Evolutionary conservation across 1,140 invertebrate species (phyloP), one percentile per base, ranked within the genome.

Genomic region (Lysiphlebus fabarum): DNA sequence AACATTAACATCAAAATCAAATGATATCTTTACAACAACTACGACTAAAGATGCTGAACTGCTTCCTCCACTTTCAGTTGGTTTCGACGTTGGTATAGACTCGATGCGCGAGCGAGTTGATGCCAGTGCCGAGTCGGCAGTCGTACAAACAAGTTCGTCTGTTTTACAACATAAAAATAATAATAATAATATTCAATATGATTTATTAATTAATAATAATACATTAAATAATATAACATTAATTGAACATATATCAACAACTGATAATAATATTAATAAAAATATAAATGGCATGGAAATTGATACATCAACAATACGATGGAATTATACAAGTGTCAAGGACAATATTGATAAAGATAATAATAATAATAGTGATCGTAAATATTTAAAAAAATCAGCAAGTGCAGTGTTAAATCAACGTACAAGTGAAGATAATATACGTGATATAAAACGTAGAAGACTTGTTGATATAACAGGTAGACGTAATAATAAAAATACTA

Each of bases 111-210:
- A 71, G 65, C 66, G 69, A 63, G 63, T 64, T 64, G 67, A 69
- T 74, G 68, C 72, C 76, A 79, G 76, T 78, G 66, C 71, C 70
- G 75, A 72, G 66, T 67, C 73, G 71, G 69, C 73, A 71, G 71
- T 75, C 70, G 75, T 71, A 64, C 65, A 67, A 72, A 67, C 61
- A 43, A 60, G 26, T 58, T 54, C 51, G 11, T 47, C 41, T 36
- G 45, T 67, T 63, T 64, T 61, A 62, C 66, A 65, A 59, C 67
- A 71, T 66, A 62, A 63, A 43, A 36, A 48, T 51, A 66, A 59
- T 54, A 70, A 67, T 64, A 61, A 45, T 40, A 36, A 38, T 57
- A 33, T 33, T 49, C 26, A 49, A 56, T 17, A 40, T 14, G 48
- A 44, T 50, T 53, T 26, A 58, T 56, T 53, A 55, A 62, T 42